phyloP scores from a whole-genome alignment of 2,797 vertebrate species.

The Sebastiscus tertius region DNA sequence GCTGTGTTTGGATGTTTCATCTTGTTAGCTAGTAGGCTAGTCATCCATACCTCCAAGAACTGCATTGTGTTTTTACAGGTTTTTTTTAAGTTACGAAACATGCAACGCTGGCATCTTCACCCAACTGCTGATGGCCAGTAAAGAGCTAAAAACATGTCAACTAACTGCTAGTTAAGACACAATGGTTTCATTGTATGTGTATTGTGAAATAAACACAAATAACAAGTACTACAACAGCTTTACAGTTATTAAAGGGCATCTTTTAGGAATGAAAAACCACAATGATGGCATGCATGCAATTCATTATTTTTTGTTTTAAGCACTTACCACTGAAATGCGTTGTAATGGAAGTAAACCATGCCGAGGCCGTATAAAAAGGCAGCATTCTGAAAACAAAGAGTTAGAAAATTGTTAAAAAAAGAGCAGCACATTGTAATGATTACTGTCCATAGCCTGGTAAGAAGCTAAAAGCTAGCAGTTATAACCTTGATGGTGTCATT shows the following conservation, averaged over 20 bases:
- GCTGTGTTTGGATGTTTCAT: background rate
- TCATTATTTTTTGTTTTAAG: background rate
- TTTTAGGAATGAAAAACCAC: background rate
- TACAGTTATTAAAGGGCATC: background rate
- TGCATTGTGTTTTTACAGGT: accelerated
- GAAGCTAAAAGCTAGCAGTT: background rate
- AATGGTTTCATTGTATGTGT: background rate
- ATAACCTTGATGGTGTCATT: background rate
- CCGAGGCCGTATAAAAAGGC: conserved; percentile 99
- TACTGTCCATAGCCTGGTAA: background rate
- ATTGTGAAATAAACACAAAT: background rate
- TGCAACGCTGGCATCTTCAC: background rate
- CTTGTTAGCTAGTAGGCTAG: background rate
- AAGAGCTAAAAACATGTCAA: background rate
- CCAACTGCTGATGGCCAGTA: background rate
- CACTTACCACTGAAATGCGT: conserved; percentile 99
- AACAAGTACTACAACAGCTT: background rate
- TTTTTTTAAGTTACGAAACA: background rate
- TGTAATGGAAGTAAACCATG: conserved; percentile 99
- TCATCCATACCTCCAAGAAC: background rate
- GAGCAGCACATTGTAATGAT: background rate
- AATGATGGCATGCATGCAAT: background rate
- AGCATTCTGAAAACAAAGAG: conserved; percentile 90
- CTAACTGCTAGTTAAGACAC: background rate
- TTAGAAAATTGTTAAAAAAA: conserved; percentile 4